Evolutionary conservation across 2,888 invertebrate species (phyloP), one percentile per base, ranked within the genome.

Genomic region (Calliopum simillimum): DNA sequence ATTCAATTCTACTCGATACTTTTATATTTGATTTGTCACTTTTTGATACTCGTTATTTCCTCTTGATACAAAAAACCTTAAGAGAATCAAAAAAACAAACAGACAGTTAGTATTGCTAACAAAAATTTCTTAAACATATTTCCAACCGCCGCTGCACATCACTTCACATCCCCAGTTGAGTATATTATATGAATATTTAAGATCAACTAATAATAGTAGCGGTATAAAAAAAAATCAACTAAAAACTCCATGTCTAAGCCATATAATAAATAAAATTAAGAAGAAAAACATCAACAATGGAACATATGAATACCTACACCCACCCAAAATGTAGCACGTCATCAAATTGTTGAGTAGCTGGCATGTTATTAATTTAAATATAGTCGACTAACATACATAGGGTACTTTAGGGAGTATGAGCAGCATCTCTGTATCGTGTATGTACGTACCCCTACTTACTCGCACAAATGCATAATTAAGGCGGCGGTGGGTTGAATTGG

Each of bases 351-450:
- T 19, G 51, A 51, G 21, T 23, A 23, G 58, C n/a, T 64, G 64
- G 43, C 65, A 14, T 65, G 23, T 65, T 55, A 65, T 65, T 65
- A 55, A 53, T 55, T 65, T 65, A 65, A 65, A 55, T 53, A 65
- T 43, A 65, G 55, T 53, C 13, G 47, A 16, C 16, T 43, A 12
- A 5, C 43, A 43, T 43, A 6, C 19, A 8, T n/a, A 33, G 33
- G 33, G 14, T 55, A 14, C 14, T 55, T 58, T 11, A 12, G 33
- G 33, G 33, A 33, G 33, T 8, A 33, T 33, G 8, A 6, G 33
- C 33, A 33, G 8, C 33, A 8, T 33, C 33, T 8, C n/a, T n/a
- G n/a, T n/a, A n/a, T n/a, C n/a, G n/a, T n/a, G n/a, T n/a, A 33
- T 33, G 3, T 33, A 33, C 8, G 58, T 58, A 16, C 19, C 21